A percentile compares a stretch with the other conserved stretches of the same genome.
Evolutionary conservation across 2,888 invertebrate species (phyloP).

Genomic region (Sarcophaga carnaria): DNA sequence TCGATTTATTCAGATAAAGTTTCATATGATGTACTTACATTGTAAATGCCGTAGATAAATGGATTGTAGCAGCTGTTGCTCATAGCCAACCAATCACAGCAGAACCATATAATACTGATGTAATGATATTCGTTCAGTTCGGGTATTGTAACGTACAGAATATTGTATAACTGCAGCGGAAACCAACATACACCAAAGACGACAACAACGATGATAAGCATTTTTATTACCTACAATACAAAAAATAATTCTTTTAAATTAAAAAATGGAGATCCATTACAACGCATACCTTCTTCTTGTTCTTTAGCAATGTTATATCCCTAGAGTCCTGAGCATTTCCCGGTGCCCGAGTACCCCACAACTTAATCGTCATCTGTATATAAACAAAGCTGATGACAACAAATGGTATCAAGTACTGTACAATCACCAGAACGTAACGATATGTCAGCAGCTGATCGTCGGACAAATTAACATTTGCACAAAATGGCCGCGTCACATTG

Average conservation of each 20-base stretch:
- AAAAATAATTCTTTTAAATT: neutral
- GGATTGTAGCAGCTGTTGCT: constrained; percentile 95
- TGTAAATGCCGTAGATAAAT: constrained; percentile 94
- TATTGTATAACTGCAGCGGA: constrained; percentile 89
- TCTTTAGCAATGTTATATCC: constrained; percentile 90
- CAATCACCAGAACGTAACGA: constrained; percentile 83
- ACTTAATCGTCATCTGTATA: constrained; percentile 88
- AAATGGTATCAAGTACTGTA: constrained; percentile 90
- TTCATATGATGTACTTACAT: constrained; percentile 84
- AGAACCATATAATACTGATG: constrained; percentile 93
- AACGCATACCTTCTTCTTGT: constrained; percentile 87
- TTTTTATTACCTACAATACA: constrained; percentile 89
- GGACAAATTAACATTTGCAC: constrained; percentile 82
- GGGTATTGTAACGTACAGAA: constrained; percentile 87
- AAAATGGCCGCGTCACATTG: constrained; percentile 82
- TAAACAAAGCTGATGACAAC: constrained; percentile 92
- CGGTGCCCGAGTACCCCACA: constrained; percentile 91
- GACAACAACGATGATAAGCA: constrained; percentile 92
- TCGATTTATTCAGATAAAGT: no score
- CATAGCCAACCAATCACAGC: constrained; percentile 94
- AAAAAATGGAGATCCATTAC: no score
- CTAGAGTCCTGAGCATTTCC: constrained; percentile 90
- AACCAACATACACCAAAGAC: constrained; percentile 93
- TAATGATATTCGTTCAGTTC: constrained; percentile 89
- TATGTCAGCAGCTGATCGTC: constrained; percentile 82